phyloP scores from a whole-genome alignment of 2,797 vertebrate species.

The Thripadectes ignobilis region DNA sequence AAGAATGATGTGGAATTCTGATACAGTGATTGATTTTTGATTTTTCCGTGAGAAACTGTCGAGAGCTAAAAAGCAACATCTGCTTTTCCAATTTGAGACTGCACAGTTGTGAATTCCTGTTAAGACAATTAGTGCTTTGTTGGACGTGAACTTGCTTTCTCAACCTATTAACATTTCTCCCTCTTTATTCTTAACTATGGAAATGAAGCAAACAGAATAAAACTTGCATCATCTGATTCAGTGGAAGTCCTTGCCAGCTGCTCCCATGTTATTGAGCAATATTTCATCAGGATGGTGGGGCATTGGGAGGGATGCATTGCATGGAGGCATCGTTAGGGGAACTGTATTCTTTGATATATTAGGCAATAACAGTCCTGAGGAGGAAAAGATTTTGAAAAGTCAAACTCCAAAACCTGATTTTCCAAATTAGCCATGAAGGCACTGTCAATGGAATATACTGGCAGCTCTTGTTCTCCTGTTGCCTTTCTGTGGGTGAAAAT shows the following conservation, averaged over 20 bases:
- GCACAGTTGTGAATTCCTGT: background rate
- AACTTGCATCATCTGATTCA: background rate
- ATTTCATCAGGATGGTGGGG: slow-evolving; percentile 41
- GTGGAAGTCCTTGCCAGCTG: slow-evolving; percentile 56
- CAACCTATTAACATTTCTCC: background rate
- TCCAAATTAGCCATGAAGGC: background rate
- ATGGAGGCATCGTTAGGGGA: slow-evolving; percentile 31
- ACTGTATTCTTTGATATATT: slow-evolving; percentile 49
- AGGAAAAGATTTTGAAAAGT: slow-evolving; percentile 38
- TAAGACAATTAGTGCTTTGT: background rate
- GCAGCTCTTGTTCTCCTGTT: background rate
- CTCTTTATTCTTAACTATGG: background rate
- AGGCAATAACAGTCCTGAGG: slow-evolving; percentile 56
- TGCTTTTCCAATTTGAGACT: background rate
- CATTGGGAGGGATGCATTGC: slow-evolving; percentile 45
- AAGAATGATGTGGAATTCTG: background rate
- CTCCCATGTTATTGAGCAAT: slow-evolving; percentile 67
- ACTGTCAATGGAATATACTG: background rate
- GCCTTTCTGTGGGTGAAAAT: background rate
- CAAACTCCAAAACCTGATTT: background rate
- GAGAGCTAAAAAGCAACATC: background rate
- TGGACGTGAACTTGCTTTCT: background rate
- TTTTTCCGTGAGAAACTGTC: background rate
- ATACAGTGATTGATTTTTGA: background rate
- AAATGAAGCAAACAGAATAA: slow-evolving; percentile 36